phyloP scores from a whole-genome alignment of 2,888 invertebrate genomes.

The Enchytraeus crypticus region DNA sequence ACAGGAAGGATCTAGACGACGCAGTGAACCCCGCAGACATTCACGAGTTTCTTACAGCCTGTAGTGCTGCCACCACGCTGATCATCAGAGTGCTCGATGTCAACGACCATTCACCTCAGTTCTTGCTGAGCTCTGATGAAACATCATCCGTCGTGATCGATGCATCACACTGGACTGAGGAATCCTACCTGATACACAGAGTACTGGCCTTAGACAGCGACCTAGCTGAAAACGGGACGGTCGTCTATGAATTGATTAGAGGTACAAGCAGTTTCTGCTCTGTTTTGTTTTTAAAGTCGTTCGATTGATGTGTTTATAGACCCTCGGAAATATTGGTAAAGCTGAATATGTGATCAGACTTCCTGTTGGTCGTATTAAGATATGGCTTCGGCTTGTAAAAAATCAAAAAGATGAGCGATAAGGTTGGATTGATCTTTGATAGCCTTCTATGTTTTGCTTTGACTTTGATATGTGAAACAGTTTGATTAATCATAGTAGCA shows the following conservation, averaged over 20 bases:
- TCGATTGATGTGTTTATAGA: too few relatives aligned
- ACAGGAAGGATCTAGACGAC: background rate
- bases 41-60: too few relatives aligned
- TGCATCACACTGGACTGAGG: background rate
- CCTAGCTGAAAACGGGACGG: background rate
- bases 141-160: background rate
- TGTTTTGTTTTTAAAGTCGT: too few relatives aligned
- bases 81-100: background rate
- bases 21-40: background rate
- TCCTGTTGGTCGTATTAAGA: too few relatives aligned
- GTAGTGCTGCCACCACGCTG: background rate
- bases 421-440: too few relatives aligned
- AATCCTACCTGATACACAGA: background rate
- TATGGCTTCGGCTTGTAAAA: too few relatives aligned
- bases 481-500: too few relatives aligned
- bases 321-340: too few relatives aligned
- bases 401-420: too few relatives aligned
- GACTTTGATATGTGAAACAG: too few relatives aligned
- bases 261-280: background rate
- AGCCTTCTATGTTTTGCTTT: too few relatives aligned
- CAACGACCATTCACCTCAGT: background rate
- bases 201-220: background rate
- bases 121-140: background rate
- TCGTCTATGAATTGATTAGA: background rate
- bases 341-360: too few relatives aligned